phyloP scores from a whole-genome alignment of 2,888 invertebrate species.

The Camponotus fellah region DNA sequence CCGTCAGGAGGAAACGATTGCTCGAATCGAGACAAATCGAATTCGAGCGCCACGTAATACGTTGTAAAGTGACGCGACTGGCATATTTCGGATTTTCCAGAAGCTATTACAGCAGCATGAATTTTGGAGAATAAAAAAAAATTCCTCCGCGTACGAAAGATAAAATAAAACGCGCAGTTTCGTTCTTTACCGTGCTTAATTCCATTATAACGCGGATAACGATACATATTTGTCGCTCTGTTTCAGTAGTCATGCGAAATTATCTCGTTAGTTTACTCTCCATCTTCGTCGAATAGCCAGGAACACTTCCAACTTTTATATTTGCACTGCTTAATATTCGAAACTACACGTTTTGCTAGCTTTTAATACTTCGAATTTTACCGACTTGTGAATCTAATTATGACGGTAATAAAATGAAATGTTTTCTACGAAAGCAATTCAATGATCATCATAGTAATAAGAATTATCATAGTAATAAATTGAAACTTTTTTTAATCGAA shows the following conservation, averaged over 20 bases:
- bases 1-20: constrained; percentile 70
- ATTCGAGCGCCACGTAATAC: constrained; percentile 65
- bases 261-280: constrained; percentile 13
- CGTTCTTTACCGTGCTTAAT: constrained; percentile 9
- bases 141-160: neutral
- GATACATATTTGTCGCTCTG: constrained; percentile 10
- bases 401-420: constrained; percentile 55
- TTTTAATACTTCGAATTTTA: constrained; percentile 61
- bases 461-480: constrained; percentile 46
- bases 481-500: constrained; percentile 56
- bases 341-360: constrained; percentile 27
- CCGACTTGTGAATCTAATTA: constrained; percentile 62
- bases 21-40: constrained; percentile 69
- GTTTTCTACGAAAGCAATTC: constrained; percentile 26
- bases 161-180: neutral
- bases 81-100: constrained; percentile 48
- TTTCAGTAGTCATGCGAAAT: constrained; percentile 17
- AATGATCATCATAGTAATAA: constrained; percentile 56
- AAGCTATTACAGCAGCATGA: neutral
- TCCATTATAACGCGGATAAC: constrained; percentile 17
- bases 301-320: constrained; percentile 39
- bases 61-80: constrained; percentile 52
- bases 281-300: constrained; percentile 18
- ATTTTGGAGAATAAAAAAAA: constrained; percentile 28
- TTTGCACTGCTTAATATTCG: constrained; percentile 33